These are phyloP conservation scores for Ptiloglossa arizonensis DNA, from an alignment of 1,140 invertebrate species.

Conservation along the genomic window DNA sequence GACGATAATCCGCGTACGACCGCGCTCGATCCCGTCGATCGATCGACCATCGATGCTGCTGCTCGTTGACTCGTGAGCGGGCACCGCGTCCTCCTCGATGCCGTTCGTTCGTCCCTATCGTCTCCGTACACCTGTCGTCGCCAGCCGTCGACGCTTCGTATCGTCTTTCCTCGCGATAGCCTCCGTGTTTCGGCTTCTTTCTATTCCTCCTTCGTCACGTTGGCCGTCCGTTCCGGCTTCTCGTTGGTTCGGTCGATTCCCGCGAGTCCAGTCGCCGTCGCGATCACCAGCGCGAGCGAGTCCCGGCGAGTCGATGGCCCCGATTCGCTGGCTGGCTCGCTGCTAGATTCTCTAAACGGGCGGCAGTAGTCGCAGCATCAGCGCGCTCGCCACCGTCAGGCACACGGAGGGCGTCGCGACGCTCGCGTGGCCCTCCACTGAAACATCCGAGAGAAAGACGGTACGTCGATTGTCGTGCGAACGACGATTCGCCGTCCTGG, in stretches of 20 bases:
- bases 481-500: too few relatives aligned
- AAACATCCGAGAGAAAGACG: conserved; percentile 56
- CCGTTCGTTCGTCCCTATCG: neutral
- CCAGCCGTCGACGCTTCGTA: neutral
- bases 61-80: too few relatives aligned
- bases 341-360: conserved; percentile 57
- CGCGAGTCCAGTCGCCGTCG: conserved; percentile 3
- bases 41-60: too few relatives aligned
- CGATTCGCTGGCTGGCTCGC: neutral
- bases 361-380: conserved; percentile 59
- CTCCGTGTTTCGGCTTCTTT: neutral
- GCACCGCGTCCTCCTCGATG: too few relatives aligned
- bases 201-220: neutral
- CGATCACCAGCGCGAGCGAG: neutral
- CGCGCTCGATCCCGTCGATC: neutral
- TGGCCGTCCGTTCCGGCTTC: neutral
- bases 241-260: neutral
- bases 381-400: conserved; percentile 61
- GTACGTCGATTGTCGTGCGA: neutral
- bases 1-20: conserved; percentile 6
- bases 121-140: neutral
- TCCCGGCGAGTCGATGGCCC: neutral
- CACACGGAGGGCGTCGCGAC: conserved; percentile 64
- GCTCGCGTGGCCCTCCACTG: conserved; percentile 77
- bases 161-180: neutral